Evolutionary conservation across 2,113 vertebrate genomes (phyloP), one percentile per base, ranked within the genome.

Genomic region (Acanthisitta chloris): DNA sequence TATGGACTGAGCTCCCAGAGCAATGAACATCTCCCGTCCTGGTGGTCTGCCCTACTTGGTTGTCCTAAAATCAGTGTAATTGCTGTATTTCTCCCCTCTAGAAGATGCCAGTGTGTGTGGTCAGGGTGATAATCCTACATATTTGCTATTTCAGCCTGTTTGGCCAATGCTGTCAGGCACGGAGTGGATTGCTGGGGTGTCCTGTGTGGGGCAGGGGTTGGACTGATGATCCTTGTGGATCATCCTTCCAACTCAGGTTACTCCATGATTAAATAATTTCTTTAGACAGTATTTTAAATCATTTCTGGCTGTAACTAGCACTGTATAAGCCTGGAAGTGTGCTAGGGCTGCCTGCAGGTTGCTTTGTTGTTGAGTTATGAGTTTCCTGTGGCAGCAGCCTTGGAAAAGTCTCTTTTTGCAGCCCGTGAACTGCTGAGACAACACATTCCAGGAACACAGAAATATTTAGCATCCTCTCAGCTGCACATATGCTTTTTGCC

Each of bases 401-500:
- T 23, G 8, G 2, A 36, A 55, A 34, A 57, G 1, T n/a, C 59
- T 36, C 51, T 26, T 58, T 59, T 14, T 23, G 17, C 59, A 64
- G 52, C 73, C 25, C 79, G 73, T 26, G 3, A 70, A 4, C 54
- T 3, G 34, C 74, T 29, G 51, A 36, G 66, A 48, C 2, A n/a
- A 86, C 79, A 28, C 6, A 0, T 14, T 6, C 24, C 81, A 21
- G 51, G 21, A 84, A 36, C 77, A 93, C 85, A 33, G 28, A 81
- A 94, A 90, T 92, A 86, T 78, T 94, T 79, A 81, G 29, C 86
- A 9, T 90, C 88, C 40, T 77, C 86, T 72, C 90, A 69, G 5
- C 52, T 85, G 40, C n/a, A 9, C 94, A 65, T 94, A 91, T 81
- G 90, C 54, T 90, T 93, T 90, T 96, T 96, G 92, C 93, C 88